Evolutionary conservation across 2,113 vertebrate genomes (phyloP), one percentile per base, ranked within the genome.

Genomic region (Alectura lathami): DNA sequence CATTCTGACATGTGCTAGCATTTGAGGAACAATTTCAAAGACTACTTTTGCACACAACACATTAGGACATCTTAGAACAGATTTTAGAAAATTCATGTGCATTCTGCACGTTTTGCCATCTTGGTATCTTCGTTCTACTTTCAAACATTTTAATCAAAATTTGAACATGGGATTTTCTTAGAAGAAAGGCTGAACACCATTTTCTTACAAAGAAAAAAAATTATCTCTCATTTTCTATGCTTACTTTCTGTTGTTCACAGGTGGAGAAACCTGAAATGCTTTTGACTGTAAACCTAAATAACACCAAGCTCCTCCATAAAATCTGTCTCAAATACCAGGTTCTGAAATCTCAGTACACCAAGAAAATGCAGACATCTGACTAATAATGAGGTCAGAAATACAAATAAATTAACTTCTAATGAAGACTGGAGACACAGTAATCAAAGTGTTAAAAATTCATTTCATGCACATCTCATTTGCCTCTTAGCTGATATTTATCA

Each of bases 401-500:
- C 97, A 97, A 97, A 97, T 96, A 97, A 97, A 98, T 97, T 97
- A 97, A 94, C 89, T 97, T 98, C 97, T 97, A 98, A 97, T 98
- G 96, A 97, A 97, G 96, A 97, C 95, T 95, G 96, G 96, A 97
- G 96, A 97, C 93, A 96, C 96, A 98, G 97, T 97, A 97, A 97
- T 98, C 96, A 97, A 97, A 98, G 97, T 98, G 98, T 98, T 98
- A 97, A 98, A 96, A 98, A 98, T 98, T 97, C 97, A 98, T 98
- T 98, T 98, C 97, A 98, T 98, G 97, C 97, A 98, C 97, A 95
- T 97, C 97, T 98, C 93, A 97, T 98, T 98, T 98, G 97, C 97
- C 96, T 99, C 97, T 98, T 98, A 97, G 97, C 98, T 98, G 98
- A 98, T 99, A 98, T 99, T 98, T 99, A 98, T 98, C 98, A 98